Evolutionary conservation across 2,888 invertebrate species (phyloP), one percentile per base, ranked within the genome.

Genomic region (Drosophila prostipennis): DNA sequence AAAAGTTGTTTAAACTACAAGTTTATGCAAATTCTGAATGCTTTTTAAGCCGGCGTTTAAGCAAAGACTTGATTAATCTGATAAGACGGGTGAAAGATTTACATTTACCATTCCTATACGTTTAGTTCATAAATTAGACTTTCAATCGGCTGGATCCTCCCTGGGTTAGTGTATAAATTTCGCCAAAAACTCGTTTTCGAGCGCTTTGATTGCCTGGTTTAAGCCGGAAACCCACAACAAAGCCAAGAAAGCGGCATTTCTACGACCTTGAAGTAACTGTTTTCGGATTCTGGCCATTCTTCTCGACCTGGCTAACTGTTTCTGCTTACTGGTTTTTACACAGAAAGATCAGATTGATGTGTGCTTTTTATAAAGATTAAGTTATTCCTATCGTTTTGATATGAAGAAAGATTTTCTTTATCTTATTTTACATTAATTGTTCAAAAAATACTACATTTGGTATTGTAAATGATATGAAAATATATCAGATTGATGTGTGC

Each of bases 221-320:
- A 80, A 81, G 80, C 80, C 78, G 86, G 87, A 86, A 89, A 85
- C 74, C 69, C 57, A 60, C 64, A 7, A 59, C 59, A 71, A 68
- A 69, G 64, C 16, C 6, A 39, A 48, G 36, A 39, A 63, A 67
- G 39, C 40, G 51, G 61, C 64, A 78, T 75, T 70, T 61, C 68
- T 60, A 61, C 53, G 86, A 77, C 86, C 89, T 87, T 87, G 89
- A 72, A 74, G 52, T 80, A 86, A 76, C 87, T 79, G 81, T 73
- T 65, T 49, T 45, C 51, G 45, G 36, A 45, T 34, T 26, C 45
- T 70, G 37, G 19, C 55, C 34, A 46, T 19, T 34, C 39, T 42
- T 16, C 16, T 42, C 11, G 11, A 11, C 11, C 11, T 11, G 14
- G n/a, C 40, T 16, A 49, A 61, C 60, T 49, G 14, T 58, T 56